A percentile compares a stretch with the other conserved stretches of the same genome.
phyloP scores from a whole-genome alignment of 1,140 invertebrate species.

The Neodiprion virginianus region DNA sequence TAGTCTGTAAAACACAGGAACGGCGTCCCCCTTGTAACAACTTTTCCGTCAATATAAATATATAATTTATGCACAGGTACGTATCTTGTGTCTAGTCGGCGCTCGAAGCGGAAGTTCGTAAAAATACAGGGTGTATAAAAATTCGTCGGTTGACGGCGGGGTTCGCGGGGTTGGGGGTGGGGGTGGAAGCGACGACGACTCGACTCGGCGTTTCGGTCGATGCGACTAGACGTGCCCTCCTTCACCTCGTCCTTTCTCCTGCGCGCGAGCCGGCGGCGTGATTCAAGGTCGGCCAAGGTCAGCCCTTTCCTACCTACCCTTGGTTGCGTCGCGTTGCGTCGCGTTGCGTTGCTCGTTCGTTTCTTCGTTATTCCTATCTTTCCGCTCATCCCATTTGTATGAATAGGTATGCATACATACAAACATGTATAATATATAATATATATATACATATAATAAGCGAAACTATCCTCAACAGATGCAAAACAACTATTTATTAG shows the following conservation, averaged over 20 bases:
- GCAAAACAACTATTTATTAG: too few species aligned
- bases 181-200: conserved; percentile 26
- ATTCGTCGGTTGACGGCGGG: background rate
- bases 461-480: too few species aligned
- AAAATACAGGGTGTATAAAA: background rate
- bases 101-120: too few species aligned
- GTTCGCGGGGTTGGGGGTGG: conserved; percentile 12
- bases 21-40: too few species aligned
- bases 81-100: too few species aligned
- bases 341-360: background rate
- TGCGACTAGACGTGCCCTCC: conserved; percentile 48
- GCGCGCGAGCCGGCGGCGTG: conserved; percentile 12
- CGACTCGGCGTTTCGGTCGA: conserved; percentile 42
- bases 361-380: background rate
- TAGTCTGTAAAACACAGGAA: too few species aligned
- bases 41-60: too few species aligned
- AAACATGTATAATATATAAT: background rate
- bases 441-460: conserved; percentile 12
- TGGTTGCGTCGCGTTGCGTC: background rate
- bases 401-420: background rate
- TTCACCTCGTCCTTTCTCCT: conserved; percentile 13
- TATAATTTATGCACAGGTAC: too few species aligned
- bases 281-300: conserved; percentile 51
- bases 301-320: conserved; percentile 19
- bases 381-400: background rate